phyloP scores from a whole-genome alignment of 2,888 invertebrate species.

The Blastobasis adustella region DNA sequence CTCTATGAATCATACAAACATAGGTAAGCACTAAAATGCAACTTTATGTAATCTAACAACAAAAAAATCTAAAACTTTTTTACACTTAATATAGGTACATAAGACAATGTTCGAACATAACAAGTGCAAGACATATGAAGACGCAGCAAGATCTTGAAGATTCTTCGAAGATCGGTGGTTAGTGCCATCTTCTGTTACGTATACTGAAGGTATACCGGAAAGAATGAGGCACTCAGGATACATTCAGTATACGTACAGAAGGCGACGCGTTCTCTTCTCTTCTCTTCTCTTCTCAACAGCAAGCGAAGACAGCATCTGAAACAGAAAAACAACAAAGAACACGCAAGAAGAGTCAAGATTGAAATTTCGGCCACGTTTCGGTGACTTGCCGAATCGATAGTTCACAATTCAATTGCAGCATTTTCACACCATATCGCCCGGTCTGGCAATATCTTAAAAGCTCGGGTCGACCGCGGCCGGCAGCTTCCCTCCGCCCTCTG shows the following conservation, averaged over 20 bases:
- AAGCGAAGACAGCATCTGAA: conserved; percentile 25
- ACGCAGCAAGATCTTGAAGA: conserved; percentile 13
- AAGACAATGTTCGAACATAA: too few relatives aligned
- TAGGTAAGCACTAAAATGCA: too few relatives aligned
- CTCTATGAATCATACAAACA: too few relatives aligned
- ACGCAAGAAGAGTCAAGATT: conserved; percentile 5
- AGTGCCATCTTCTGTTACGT: conserved; percentile 99
- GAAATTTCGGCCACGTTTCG: not conserved
- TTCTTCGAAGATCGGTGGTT: conserved; percentile 51
- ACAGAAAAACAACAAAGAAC: conserved; percentile 12
- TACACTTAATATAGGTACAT: too few relatives aligned
- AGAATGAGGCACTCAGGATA: conserved; percentile 97
- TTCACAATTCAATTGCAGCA: conserved; percentile 37
- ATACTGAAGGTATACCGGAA: conserved; percentile 99
- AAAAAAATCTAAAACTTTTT: too few relatives aligned
- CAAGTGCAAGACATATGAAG: conserved; percentile 18
- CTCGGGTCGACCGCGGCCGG: conserved; percentile 43
- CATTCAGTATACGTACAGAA: conserved; percentile 99
- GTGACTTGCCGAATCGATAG: conserved; percentile 13
- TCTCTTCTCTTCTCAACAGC: conserved; percentile 25
- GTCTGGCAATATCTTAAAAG: conserved; percentile 61
- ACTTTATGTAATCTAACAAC: too few relatives aligned
- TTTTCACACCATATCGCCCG: conserved; percentile 39
- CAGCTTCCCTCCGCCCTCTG: conserved; percentile 38
- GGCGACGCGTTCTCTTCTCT: conserved; percentile 79